Conservation (phyloP, 2,888 invertebrate genomes). For the Lasioglossum oenotherae region DNA sequence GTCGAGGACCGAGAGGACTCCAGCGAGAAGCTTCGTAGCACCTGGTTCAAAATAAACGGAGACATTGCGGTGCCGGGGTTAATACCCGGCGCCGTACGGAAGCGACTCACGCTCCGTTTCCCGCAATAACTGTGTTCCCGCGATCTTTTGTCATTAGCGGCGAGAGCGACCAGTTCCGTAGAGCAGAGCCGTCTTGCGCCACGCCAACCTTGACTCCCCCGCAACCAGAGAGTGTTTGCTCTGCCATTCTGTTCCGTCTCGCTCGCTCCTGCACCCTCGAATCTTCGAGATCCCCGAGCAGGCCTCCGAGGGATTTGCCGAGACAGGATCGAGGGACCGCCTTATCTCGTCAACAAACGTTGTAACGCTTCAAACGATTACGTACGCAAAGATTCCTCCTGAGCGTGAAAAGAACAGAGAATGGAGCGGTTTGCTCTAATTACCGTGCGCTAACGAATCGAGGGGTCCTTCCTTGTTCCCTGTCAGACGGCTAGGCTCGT, state of each 20-base stretch:
- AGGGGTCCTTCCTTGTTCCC: background rate
- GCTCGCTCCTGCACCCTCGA: background rate
- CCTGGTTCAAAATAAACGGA: slow-evolving; percentile 9
- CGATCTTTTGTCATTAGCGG: slow-evolving; percentile 16
- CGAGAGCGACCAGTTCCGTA: background rate
- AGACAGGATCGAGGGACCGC: background rate
- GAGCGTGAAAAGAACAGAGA: slow-evolving; percentile 13
- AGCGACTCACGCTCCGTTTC: background rate
- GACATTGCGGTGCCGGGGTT: background rate
- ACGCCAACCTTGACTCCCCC: background rate
- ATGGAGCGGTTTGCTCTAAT: background rate
- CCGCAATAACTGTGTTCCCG: background rate
- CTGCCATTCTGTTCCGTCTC: background rate
- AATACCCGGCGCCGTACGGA: background rate
- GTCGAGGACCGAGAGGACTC: background rate
- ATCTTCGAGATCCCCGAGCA: background rate
- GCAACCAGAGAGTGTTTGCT: background rate
- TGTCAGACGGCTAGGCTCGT: background rate
- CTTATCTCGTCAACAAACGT: slow-evolving; percentile 3
- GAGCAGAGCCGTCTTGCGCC: background rate
- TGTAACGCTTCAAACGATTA: slow-evolving; percentile 20
- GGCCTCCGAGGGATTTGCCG: background rate
- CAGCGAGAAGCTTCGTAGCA: background rate
- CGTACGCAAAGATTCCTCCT: background rate
- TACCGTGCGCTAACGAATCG: background rate